Evolutionary conservation across 2,888 invertebrate genomes (phyloP), one percentile per base, ranked within the genome.

Genomic region (Sesamia inferens): DNA sequence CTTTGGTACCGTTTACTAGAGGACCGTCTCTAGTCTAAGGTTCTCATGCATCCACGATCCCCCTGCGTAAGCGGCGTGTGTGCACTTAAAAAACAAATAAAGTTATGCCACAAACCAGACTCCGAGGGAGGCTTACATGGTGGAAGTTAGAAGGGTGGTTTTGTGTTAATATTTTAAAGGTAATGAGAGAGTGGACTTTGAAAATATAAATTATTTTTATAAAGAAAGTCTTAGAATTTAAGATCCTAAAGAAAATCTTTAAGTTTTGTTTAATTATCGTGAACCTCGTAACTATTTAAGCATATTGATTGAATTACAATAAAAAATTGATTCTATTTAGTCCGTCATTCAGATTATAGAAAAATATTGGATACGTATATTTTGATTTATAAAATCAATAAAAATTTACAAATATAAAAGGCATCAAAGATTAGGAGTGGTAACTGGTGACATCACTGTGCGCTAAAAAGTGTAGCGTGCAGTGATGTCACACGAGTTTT

Each of bases 21-120:
- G 86, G 80, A 76, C 76, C 76, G 68, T 75, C 76, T 61, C 66
- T 66, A 72, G 72, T 76, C 85, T 83, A 69, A 80, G 76, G 78
- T 84, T 87, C 84, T 79, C 83, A 83, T 78, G 58, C 84, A 76
- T 89, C 89, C 90, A 90, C 90, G 89, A 87, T 84, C 83, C 84
- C 81, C 83, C 76, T 67, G 70, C 19, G 8, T n/a, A 24, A 58
- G 48, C 81, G 70, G 88, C 90, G 91, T 89, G 91, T 84, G 88
- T 88, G 89, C 91, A 93, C 95, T 95, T 93, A 89, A 94, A 93
- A 95, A 94, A 95, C 95, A 95, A 95, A 95, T 93, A 94, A 94
- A 94, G 93, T 94, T 95, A 93, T 92, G 90, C 93, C 90, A 90
- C 90, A 89, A 89, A 89, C 82, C 39, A 74, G 70, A 76, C 22